Percentiles rank a stretch among this genome's conserved stretches.
phyloP scores from a whole-genome alignment of 2,888 invertebrate species.

The Ethmia dodecea region DNA sequence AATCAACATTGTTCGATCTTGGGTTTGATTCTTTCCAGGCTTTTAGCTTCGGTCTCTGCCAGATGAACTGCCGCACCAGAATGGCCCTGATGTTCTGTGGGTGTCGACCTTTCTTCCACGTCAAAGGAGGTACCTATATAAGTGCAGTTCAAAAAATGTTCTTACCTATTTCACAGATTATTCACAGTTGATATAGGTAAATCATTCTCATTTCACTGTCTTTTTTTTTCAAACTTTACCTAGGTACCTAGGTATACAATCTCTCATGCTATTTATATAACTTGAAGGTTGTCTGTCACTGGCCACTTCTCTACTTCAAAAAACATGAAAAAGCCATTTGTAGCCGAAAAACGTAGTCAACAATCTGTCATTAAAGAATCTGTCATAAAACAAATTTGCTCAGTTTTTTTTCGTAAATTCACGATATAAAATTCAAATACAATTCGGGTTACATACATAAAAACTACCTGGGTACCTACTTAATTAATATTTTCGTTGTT shows the following conservation, averaged over 20 bases:
- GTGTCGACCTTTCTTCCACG: conserved; percentile 72
- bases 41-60: conserved; percentile 74
- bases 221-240: no score
- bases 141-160: background rate
- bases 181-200: no score
- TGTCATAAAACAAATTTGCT: conserved; percentile 2
- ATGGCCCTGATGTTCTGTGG: conserved; percentile 73
- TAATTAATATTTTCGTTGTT: no score
- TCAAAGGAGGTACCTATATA: conserved; percentile 51
- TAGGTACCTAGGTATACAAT: no score
- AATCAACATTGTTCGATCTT: background rate
- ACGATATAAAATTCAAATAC: background rate
- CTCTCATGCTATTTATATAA: no score
- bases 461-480: no score
- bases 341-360: background rate
- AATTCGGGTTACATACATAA: no score
- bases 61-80: conserved; percentile 71
- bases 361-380: conserved; percentile 1
- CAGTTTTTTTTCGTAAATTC: background rate
- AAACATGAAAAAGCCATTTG: background rate
- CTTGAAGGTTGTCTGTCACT: no score
- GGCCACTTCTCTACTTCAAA: no score
- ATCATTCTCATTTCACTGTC: no score
- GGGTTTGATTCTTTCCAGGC: conserved; percentile 41
- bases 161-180: no score